These are phyloP conservation scores for Dendrolimus punctatus DNA, from an alignment of 1,140 invertebrate species.

Conservation along the genomic window DNA sequence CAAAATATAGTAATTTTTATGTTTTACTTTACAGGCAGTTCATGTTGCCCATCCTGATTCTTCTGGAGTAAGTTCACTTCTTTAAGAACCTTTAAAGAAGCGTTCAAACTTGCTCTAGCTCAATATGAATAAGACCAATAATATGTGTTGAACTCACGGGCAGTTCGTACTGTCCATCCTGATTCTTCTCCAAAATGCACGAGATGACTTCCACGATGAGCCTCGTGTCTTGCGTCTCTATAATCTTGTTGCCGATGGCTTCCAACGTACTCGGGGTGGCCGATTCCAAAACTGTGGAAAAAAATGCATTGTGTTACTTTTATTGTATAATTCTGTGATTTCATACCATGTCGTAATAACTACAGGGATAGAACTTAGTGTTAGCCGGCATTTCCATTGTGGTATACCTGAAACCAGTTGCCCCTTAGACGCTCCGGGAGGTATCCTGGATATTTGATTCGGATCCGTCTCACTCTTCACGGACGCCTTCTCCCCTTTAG, in stretches of 20 bases:
- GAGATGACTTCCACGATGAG: conserved; percentile 59
- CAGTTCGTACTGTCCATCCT: conserved; percentile 43
- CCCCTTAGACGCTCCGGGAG: conserved; percentile 25
- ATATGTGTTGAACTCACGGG: no score
- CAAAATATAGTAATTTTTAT: no score
- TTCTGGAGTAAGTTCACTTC: no score
- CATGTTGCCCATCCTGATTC: no score
- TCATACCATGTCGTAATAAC: no score
- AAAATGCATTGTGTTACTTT: background rate
- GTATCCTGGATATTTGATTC: conserved; percentile 9
- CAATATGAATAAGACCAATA: no score
- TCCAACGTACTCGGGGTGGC: conserved; percentile 58
- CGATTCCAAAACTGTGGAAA: conserved; percentile 41
- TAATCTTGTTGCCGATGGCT: conserved; percentile 53
- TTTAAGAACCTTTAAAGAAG: no score
- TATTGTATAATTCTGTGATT: no score
- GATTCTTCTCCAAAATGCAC: conserved; percentile 53
- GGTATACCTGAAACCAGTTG: conserved; percentile 35
- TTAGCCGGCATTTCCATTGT: no score
- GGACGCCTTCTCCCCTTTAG: conserved; percentile 6
- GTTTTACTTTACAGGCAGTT: no score
- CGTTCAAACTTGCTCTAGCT: no score
- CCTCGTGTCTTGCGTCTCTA: conserved; percentile 52
- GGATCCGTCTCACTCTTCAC: background rate
- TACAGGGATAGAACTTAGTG: no score